Base-by-base conservation (phyloP, 2,797 vertebrate species). In the Pseudotriccus pelzelni region DNA sequence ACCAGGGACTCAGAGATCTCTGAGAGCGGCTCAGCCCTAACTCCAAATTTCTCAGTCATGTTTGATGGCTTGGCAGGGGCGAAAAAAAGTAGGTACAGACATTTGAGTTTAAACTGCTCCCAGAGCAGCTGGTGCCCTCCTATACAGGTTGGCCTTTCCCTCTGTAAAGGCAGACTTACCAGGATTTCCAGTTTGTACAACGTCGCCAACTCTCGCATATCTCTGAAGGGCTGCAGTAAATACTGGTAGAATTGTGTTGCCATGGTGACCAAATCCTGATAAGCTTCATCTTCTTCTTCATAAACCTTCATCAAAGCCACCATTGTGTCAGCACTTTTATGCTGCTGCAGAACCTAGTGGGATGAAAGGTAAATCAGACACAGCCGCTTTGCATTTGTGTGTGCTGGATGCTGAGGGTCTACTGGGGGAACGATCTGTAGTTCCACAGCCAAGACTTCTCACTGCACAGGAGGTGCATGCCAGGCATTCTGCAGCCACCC, bases 191-290 rank as follows among this genome's bases (percentile, higher is more conserved):
- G 98, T 97, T 98, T 99, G 97, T 98, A 99, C 75, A 99, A 98
- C 8, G 98, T 98, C 2, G 99, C 99, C 93, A 99, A 97, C 96
- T 99, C 99, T 72, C 99, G 97, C 99, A 99, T 99, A 97, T 99
- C 98, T 95, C 99, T 98, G 89, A 99, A 99, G 3, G 99, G 99
- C 96, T 99, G 98, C 89, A 99, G 97, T 89, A 99, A 98, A 96
- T 99, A 99, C 97, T 99, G 99, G 97, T 99, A 99, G 97, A 99
- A 99, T 49, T 96, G 97, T 17, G 99, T 99, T 84, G 99, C 99
- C 74, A 97, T 95, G 36, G 98, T 98, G 92, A 99, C 98, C 87
- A 99, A 96, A 66, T 99, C 98, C 92, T 98, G 98, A 97, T 99
- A 99, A 9, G 97, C 97, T 92, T 98, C 97, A 3, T 99, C 99